Conservation (phyloP, 2,797 vertebrate genomes). For the Nasua narica region DNA sequence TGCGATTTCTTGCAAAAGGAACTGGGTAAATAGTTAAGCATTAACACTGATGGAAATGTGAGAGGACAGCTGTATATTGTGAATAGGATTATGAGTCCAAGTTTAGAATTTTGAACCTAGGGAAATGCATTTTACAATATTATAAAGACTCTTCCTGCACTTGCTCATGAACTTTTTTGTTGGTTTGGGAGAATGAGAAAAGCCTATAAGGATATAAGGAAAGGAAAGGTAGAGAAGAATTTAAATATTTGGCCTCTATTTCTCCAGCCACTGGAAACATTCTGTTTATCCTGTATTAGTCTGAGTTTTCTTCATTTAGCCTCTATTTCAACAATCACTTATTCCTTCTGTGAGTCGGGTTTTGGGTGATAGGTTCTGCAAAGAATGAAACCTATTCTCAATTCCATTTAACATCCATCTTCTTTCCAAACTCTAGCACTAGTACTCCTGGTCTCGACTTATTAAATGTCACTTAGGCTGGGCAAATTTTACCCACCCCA, state of each 20-base stretch:
- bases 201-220: neutral
- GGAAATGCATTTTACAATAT: neutral
- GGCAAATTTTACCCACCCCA: neutral
- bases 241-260: neutral
- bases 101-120: neutral
- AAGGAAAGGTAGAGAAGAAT: neutral
- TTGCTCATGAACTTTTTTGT: neutral
- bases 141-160: neutral
- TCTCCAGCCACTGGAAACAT: neutral
- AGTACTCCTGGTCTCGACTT: neutral
- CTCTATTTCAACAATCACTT: neutral
- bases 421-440: neutral
- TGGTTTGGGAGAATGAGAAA: neutral
- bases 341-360: neutral
- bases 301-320: neutral
- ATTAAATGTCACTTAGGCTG: neutral
- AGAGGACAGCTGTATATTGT: neutral
- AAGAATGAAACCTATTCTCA: neutral
- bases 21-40: neutral
- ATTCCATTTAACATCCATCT: neutral
- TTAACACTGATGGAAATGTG: neutral
- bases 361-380: neutral
- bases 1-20: neutral
- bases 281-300: neutral
- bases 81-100: neutral